Base-by-base conservation (phyloP, 2,888 invertebrate species). In the Allacma fusca region DNA sequence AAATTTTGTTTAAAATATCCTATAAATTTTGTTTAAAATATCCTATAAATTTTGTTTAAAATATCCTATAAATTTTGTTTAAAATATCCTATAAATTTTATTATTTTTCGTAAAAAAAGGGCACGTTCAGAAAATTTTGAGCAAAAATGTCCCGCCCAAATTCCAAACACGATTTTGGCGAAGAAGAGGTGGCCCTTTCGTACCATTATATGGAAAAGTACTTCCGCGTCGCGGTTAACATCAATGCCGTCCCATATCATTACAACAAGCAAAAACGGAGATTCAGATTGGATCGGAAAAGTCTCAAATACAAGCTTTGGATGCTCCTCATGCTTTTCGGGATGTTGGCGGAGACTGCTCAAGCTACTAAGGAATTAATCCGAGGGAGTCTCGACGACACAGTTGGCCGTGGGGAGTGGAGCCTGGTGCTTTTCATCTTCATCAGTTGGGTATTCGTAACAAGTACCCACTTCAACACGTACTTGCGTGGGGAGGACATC, bases 151-250 rank as follows among this genome's bases (percentile, higher is more conserved):
- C 4, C 34, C 34, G 34, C 34, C 34, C 4, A 34, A 34, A 9
- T 34, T 34, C 34, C 34, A 34, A 9, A 34, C 5, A 9, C 9
- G 9, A 34, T 9, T 34, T 7, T 34, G 9, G 34, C 9, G 34
- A 4, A 9, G 34, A 34, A 34, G 34, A 34, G 4, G 34, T 34
- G 9, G 34, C 34, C 4, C 9, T 34, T 4, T 34, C 34, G 4
- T 65, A 65, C 65, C 65, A 28, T 28, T 19, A 28, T 1, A 65
- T 65, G 24, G 65, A 65, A 13, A 28, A 65, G 19, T 65, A 65
- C 19, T 65, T 26, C 16, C 4, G 12, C 12, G 7, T 65, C 5
- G 65, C 65, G n/a, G 29, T 29, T 12, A 26, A 24, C 1, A 1
- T 65, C 1, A 65, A 65, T 19, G 65, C 65, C 5, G 28, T 65